Evolutionary conservation across 2,113 vertebrate species (phyloP).

Genomic region (Dolichotis patagonum): DNA sequence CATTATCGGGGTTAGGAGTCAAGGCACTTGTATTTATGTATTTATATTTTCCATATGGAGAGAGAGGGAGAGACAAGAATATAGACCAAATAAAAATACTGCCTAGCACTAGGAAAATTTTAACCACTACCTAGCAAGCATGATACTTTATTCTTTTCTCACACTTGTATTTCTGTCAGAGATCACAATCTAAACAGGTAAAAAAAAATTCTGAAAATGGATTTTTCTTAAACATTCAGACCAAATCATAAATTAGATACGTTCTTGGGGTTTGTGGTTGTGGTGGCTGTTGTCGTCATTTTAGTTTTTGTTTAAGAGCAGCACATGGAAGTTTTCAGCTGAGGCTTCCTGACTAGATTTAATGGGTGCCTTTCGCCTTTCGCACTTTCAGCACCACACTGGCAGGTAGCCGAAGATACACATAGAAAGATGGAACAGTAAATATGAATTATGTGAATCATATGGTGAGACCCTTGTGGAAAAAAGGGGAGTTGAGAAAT

Average conservation of each 20-base stretch:
- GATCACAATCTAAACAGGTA: slow-evolving; percentile 67
- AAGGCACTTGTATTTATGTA: slow-evolving; percentile 74
- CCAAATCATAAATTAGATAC: slow-evolving; percentile 74
- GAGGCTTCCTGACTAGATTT: slow-evolving; percentile 83
- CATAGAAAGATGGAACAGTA: slow-evolving; percentile 90
- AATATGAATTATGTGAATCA: slow-evolving; percentile 93
- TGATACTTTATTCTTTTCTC: slow-evolving; percentile 79
- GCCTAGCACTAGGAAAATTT: slow-evolving; percentile 78
- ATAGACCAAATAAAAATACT: slow-evolving; percentile 82
- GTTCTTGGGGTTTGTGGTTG: slow-evolving; percentile 5
- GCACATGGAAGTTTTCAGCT: slow-evolving; percentile 82
- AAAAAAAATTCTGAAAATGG: slow-evolving; percentile 71
- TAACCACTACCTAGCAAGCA: slow-evolving; percentile 78
- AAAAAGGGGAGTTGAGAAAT: slow-evolving; percentile 91
- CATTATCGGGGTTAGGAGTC: slow-evolving; percentile 84
- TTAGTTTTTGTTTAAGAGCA: slow-evolving; percentile 73
- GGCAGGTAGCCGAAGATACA: slow-evolving; percentile 86
- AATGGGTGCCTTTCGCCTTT: slow-evolving; percentile 85
- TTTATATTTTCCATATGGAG: slow-evolving; percentile 62
- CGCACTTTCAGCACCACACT: slow-evolving; percentile 84
- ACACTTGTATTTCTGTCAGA: slow-evolving; percentile 79
- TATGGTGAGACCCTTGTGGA: slow-evolving; percentile 88
- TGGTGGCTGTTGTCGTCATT: background rate
- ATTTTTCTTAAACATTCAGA: slow-evolving; percentile 75
- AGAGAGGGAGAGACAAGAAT: slow-evolving; percentile 5